These are phyloP conservation scores for Cryptocephalus primarius DNA, from an alignment of 2,888 invertebrate species.

Conservation along the genomic window DNA sequence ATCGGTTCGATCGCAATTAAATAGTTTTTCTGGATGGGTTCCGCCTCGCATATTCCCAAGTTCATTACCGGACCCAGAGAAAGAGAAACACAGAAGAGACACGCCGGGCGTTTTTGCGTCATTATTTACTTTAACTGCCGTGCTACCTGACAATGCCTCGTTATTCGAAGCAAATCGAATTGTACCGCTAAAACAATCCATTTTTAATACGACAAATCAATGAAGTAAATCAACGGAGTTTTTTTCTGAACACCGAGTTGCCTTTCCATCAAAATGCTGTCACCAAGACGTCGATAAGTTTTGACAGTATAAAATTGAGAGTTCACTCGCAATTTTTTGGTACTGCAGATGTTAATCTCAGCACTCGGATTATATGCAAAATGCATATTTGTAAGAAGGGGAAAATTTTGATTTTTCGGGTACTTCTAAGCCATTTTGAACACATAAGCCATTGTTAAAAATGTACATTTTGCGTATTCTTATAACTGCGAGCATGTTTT, in stretches of 20 bases:
- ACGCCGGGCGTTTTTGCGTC: slow-evolving; percentile 21
- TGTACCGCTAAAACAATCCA: slow-evolving; percentile 32
- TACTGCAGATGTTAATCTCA: no score
- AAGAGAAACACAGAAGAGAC: slow-evolving; percentile 9
- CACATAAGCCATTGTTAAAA: no score
- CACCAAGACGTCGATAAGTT: no score
- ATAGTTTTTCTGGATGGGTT: slow-evolving; percentile 30
- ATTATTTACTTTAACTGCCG: slow-evolving; percentile 24
- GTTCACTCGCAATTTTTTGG: no score
- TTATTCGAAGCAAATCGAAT: slow-evolving; percentile 31
- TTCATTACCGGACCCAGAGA: slow-evolving; percentile 16
- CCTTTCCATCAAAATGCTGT: no score
- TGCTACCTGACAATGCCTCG: slow-evolving; percentile 29
- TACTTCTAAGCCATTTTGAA: no score
- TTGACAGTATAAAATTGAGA: no score
- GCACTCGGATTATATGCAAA: no score
- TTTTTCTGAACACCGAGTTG: neutral
- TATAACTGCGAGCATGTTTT: no score
- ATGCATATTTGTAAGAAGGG: no score
- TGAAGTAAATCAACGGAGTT: slow-evolving; percentile 27
- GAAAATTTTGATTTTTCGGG: no score
- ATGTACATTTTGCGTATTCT: no score
- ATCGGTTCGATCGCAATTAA: slow-evolving; percentile 22
- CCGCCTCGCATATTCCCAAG: slow-evolving; percentile 31
- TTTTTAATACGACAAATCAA: slow-evolving; percentile 31